These are phyloP conservation scores for Antedon mediterranea DNA, from an alignment of 53 echinoderm and acorn worm genomes.

Conservation along the genomic window DNA sequence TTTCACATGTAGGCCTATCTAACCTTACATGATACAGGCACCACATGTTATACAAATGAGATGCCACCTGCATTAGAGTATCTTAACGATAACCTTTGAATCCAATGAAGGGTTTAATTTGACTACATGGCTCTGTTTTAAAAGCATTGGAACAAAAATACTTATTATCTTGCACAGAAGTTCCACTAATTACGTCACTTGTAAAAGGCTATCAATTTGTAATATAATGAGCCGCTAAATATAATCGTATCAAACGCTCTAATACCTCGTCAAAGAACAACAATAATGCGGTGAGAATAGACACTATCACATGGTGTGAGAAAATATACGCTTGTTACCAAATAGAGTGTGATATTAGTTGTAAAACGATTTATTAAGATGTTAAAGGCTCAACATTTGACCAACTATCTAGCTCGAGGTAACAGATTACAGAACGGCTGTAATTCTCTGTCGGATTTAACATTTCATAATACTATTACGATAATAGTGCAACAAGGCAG, in stretches of 20 bases:
- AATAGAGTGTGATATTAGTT: neutral
- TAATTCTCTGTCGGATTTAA: neutral
- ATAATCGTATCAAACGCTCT: neutral
- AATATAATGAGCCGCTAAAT: neutral
- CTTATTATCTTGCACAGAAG: too few relatives aligned
- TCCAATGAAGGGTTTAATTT: too few relatives aligned
- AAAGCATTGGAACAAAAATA: too few relatives aligned
- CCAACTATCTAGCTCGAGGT: neutral
- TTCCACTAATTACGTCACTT: neutral
- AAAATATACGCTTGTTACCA: neutral
- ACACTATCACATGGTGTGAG: neutral
- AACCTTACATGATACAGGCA: too few relatives aligned
- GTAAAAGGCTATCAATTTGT: neutral
- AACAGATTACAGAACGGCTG: neutral
- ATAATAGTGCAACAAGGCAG: neutral
- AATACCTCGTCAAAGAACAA: neutral
- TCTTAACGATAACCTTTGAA: too few relatives aligned
- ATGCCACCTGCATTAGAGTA: too few relatives aligned
- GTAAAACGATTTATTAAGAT: neutral
- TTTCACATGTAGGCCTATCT: too few relatives aligned
- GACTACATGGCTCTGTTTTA: too few relatives aligned
- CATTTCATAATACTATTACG: neutral
- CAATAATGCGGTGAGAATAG: neutral
- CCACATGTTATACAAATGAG: too few relatives aligned
- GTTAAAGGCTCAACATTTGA: neutral